These are phyloP conservation scores for Auanema freiburgensis DNA, from an alignment of 2,888 invertebrate genomes.

Conservation along the genomic window DNA sequence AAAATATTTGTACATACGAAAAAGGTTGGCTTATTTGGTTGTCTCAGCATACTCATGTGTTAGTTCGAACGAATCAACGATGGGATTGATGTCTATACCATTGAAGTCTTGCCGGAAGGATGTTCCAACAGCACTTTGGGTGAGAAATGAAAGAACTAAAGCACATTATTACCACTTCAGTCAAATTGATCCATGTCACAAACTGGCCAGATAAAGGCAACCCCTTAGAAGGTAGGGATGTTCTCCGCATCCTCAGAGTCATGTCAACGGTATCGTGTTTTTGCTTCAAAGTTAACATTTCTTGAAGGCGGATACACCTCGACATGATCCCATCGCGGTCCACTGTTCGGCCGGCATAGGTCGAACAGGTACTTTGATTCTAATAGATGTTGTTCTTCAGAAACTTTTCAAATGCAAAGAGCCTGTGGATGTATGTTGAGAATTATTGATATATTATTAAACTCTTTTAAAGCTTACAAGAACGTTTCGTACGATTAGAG, in stretches of 20 bases:
- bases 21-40: not conserved
- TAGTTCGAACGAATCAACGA: not conserved
- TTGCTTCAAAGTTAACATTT: not conserved
- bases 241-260: conserved; percentile 10
- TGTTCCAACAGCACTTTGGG: conserved; percentile 10
- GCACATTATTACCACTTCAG: not conserved
- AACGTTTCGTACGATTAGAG: conserved; percentile 9
- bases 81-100: conserved; percentile 4
- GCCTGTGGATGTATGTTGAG: conserved; percentile 1
- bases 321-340: conserved; percentile 8
- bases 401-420: conserved; percentile 8
- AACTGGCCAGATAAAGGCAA: conserved; percentile 14
- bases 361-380: conserved; percentile 16
- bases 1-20: conserved; percentile 4
- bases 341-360: conserved; percentile 22
- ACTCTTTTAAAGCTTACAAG: conserved; percentile 14
- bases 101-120: conserved; percentile 10
- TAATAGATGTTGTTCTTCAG: conserved; percentile 12
- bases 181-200: conserved; percentile 11
- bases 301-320: conserved; percentile 1
- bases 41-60: not conserved
- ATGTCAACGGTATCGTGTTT: not conserved
- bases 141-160: not conserved
- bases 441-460: not conserved
- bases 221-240: not conserved